A percentile compares a stretch with the other conserved stretches of the same genome.
These are phyloP conservation scores for Tipula unca DNA, from an alignment of 2,888 invertebrate species.

Conservation along the genomic window DNA sequence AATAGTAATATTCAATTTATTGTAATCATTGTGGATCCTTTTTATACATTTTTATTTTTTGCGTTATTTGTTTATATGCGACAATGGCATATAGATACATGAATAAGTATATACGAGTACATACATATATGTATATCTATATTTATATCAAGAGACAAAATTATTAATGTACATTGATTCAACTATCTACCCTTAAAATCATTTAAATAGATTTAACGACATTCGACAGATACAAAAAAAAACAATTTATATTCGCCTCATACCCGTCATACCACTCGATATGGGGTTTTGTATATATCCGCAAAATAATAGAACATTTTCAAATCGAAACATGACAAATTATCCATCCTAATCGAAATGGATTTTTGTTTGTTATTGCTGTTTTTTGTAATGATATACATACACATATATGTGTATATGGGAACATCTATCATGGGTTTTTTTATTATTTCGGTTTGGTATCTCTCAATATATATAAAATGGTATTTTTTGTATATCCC, in stretches of 20 bases:
- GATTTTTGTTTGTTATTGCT: background rate
- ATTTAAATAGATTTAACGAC: slow-evolving; percentile 14
- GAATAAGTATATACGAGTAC: background rate
- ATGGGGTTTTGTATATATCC: background rate
- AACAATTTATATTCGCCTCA: background rate
- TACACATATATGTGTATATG: too few species aligned
- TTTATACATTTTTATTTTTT: background rate
- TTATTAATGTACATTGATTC: background rate
- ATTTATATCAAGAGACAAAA: background rate
- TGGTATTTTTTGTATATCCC: background rate
- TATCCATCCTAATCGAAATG: slow-evolving; percentile 14
- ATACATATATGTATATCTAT: background rate
- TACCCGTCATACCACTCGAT: background rate
- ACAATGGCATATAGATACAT: background rate
- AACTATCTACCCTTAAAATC: slow-evolving; percentile 14
- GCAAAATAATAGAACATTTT: slow-evolving; percentile 14
- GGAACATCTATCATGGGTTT: background rate
- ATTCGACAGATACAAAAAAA: slow-evolving; percentile 1
- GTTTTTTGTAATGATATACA: background rate
- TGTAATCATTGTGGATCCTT: background rate
- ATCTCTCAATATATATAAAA: background rate
- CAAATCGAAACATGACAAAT: slow-evolving; percentile 14
- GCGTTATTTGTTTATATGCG: background rate
- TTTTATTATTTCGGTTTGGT: background rate
- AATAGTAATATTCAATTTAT: background rate